A percentile compares a stretch with the other conserved stretches of the same genome.
Evolutionary conservation across 2,888 invertebrate genomes (phyloP).

Genomic region (Hyposoter didymator): DNA sequence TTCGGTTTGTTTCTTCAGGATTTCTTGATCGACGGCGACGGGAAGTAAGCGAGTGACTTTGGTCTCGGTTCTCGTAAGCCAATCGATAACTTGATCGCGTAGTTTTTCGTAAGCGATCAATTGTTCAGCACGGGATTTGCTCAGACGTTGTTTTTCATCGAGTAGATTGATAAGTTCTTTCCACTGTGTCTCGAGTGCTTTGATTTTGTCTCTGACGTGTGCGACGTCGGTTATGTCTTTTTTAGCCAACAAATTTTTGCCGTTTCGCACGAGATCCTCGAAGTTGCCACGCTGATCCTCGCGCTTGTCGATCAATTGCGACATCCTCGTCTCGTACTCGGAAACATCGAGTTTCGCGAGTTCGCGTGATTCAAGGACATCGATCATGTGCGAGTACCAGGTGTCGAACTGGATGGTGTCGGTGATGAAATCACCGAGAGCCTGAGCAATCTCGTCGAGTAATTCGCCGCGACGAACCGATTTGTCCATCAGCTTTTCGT

Average conservation of each 20-base stretch:
- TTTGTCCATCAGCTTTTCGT: conserved; percentile 93
- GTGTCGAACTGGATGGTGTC: conserved; percentile 87
- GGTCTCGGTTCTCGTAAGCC: conserved; percentile 93
- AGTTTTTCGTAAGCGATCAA: conserved; percentile 94
- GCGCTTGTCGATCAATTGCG: conserved; percentile 87
- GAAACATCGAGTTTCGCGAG: conserved; percentile 88
- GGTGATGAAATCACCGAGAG: conserved; percentile 80
- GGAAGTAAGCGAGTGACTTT: conserved; percentile 91
- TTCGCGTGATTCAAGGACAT: conserved; percentile 91
- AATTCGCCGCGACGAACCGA: conserved; percentile 92
- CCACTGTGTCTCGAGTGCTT: conserved; percentile 95
- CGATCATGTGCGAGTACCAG: conserved; percentile 89
- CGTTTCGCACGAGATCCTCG: conserved; percentile 92
- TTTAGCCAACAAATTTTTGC: conserved; percentile 92
- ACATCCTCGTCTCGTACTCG: conserved; percentile 87
- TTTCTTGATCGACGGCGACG: conserved; percentile 95
- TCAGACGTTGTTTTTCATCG: conserved; percentile 93
- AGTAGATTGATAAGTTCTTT: conserved; percentile 92
- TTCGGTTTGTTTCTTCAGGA: conserved; percentile 92
- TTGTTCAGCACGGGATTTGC: conserved; percentile 94
- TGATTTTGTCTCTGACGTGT: conserved; percentile 93
- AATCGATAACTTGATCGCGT: conserved; percentile 92
- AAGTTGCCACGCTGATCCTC: conserved; percentile 85
- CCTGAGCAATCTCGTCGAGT: conserved; percentile 91
- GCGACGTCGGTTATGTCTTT: conserved; percentile 96